phyloP scores from a whole-genome alignment of 2,888 invertebrate genomes.

The Heliconius charithonia region DNA sequence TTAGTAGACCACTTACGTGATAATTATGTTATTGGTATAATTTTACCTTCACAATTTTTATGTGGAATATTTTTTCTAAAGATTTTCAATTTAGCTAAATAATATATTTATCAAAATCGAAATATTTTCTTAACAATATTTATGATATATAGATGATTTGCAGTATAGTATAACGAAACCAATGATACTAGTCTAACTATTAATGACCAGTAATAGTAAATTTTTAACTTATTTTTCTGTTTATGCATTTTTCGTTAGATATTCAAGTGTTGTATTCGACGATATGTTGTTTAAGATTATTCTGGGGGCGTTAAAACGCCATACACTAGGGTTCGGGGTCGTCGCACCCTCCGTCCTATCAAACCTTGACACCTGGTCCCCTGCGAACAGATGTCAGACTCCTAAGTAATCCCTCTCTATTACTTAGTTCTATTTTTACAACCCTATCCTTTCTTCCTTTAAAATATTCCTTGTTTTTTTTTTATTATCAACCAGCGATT shows the following conservation, averaged over 20 bases:
- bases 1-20: no score
- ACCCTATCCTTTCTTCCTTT: constrained; percentile 39
- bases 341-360: constrained; percentile 76
- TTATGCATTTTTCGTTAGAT: neutral
- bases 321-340: constrained; percentile 73
- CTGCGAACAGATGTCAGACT: constrained; percentile 72
- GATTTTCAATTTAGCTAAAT: no score
- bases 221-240: no score
- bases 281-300: constrained; percentile 57
- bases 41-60: no score
- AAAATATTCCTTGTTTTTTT: constrained; percentile 3
- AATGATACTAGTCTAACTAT: no score
- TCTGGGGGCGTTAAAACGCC: constrained; percentile 49
- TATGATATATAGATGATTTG: no score
- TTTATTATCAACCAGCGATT: neutral
- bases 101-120: no score
- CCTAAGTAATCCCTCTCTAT: constrained; percentile 57
- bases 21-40: no score
- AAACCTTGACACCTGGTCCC: constrained; percentile 77
- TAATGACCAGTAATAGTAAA: no score
- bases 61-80: no score
- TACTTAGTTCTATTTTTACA: constrained; percentile 44
- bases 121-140: no score
- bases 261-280: constrained; percentile 31
- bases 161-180: no score